phyloP scores from a whole-genome alignment of 2,888 invertebrate genomes.

The Eilema caniola region DNA sequence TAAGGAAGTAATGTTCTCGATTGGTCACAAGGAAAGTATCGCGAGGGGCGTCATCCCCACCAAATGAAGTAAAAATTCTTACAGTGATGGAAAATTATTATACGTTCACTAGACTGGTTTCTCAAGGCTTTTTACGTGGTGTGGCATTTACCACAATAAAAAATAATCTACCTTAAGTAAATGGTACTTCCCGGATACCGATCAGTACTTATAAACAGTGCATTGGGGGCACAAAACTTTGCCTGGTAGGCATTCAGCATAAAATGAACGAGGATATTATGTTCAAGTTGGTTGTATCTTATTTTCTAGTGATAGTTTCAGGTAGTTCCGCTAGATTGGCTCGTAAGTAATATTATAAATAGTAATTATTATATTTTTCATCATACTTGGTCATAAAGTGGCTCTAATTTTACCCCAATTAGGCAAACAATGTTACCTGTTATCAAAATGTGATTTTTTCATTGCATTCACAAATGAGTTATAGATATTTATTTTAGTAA shows the following conservation, averaged over 20 bases:
- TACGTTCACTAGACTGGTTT: conserved; percentile 32
- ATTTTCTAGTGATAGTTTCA: conserved; percentile 30
- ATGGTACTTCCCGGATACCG: conserved; percentile 20
- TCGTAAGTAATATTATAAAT: conserved; percentile 50
- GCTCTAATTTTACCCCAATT: too few relatives aligned
- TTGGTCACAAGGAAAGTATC: neutral
- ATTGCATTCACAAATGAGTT: too few relatives aligned
- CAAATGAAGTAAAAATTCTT: neutral
- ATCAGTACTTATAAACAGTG: conserved; percentile 51
- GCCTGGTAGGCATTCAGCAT: neutral
- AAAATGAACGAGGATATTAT: conserved; percentile 40
- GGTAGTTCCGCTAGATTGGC: conserved; percentile 46
- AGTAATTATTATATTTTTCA: conserved; percentile 4
- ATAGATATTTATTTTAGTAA: too few relatives aligned
- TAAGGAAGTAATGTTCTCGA: neutral
- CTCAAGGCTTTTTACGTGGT: conserved; percentile 23
- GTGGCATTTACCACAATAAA: conserved; percentile 29
- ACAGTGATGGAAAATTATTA: neutral
- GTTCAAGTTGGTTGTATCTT: conserved; percentile 41
- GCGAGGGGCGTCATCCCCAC: neutral
- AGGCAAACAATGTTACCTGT: too few relatives aligned
- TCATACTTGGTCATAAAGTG: too few relatives aligned
- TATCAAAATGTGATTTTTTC: too few relatives aligned
- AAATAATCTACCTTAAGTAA: conserved; percentile 25
- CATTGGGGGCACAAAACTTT: conserved; percentile 43